Percentiles rank a stretch among this genome's conserved stretches.
These are phyloP conservation scores for Thunnus maccoyii DNA, from an alignment of 2,113 vertebrate genomes.

Conservation along the genomic window DNA sequence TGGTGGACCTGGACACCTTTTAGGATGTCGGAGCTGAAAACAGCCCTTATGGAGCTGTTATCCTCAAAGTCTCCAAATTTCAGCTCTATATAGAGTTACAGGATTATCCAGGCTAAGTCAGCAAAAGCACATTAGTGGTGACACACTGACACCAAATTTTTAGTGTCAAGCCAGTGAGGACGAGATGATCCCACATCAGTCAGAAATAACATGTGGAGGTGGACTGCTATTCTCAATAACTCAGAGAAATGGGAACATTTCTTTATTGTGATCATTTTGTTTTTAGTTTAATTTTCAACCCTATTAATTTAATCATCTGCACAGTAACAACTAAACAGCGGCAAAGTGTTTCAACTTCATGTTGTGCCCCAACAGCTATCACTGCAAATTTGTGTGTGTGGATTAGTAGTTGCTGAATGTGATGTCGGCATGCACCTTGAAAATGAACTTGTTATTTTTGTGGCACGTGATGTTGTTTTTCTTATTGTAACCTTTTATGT, in stretches of 20 bases:
- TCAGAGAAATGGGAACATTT: no score
- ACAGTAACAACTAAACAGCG: no score
- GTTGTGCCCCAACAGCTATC: background rate
- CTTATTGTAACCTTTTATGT: background rate
- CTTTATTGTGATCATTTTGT: no score
- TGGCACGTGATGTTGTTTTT: background rate
- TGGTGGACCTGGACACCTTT: conserved; percentile 11
- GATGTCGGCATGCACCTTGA: background rate
- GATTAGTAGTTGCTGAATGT: background rate
- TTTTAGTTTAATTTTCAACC: no score
- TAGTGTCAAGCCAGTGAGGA: conserved; percentile 24
- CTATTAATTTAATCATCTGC: no score
- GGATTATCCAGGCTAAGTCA: conserved; percentile 69
- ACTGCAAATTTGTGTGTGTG: background rate
- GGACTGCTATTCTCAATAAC: background rate
- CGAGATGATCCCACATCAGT: conserved; percentile 62
- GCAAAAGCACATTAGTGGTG: conserved; percentile 46
- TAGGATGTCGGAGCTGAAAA: conserved; percentile 3
- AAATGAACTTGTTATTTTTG: conserved; percentile 5
- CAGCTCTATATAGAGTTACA: conserved; percentile 51
- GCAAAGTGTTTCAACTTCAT: no score
- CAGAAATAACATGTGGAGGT: conserved; percentile 18
- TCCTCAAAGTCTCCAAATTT: conserved; percentile 35
- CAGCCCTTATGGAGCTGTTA: conserved; percentile 22
- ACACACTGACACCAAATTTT: conserved; percentile 24